phyloP scores from a whole-genome alignment of 2,888 invertebrate species.

The Diploptera punctata region DNA sequence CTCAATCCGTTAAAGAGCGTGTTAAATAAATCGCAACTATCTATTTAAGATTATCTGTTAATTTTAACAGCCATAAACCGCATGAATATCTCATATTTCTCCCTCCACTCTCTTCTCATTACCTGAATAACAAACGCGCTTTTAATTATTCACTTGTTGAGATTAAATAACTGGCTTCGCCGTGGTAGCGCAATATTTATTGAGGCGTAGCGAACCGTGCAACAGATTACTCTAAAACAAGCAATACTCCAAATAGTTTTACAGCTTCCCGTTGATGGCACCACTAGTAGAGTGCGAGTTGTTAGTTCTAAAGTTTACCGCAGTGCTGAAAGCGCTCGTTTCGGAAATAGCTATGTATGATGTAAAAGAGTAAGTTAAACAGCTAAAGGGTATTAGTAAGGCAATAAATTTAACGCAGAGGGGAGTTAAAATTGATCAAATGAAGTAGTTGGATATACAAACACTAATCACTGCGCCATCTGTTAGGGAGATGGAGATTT shows the following conservation, averaged over 20 bases:
- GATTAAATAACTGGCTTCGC: slow-evolving; percentile 26
- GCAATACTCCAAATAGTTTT: not conserved
- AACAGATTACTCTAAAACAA: not conserved
- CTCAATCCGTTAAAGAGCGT: no score
- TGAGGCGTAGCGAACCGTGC: slow-evolving; percentile 12
- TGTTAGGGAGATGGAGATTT: not conserved
- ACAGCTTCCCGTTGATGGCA: not conserved
- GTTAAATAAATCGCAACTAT: no score
- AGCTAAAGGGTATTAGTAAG: not conserved
- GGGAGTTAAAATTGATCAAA: slow-evolving; percentile 4
- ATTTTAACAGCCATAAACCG: slow-evolving; percentile 21
- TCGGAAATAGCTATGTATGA: no score
- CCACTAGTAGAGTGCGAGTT: no score
- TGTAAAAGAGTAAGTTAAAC: not conserved
- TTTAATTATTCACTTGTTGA: slow-evolving; percentile 32
- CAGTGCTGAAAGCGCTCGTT: not conserved
- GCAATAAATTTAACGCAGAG: not conserved
- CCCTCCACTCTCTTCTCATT: slow-evolving; percentile 8
- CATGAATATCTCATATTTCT: no score
- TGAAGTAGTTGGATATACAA: not conserved
- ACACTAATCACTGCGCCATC: not conserved
- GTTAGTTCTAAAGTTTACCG: not conserved
- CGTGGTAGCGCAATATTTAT: slow-evolving; percentile 6
- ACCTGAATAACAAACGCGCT: slow-evolving; percentile 30
- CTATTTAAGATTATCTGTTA: no score